Base-by-base conservation (phyloP, 2,888 invertebrate genomes). In the Pyrochroa serraticornis region DNA sequence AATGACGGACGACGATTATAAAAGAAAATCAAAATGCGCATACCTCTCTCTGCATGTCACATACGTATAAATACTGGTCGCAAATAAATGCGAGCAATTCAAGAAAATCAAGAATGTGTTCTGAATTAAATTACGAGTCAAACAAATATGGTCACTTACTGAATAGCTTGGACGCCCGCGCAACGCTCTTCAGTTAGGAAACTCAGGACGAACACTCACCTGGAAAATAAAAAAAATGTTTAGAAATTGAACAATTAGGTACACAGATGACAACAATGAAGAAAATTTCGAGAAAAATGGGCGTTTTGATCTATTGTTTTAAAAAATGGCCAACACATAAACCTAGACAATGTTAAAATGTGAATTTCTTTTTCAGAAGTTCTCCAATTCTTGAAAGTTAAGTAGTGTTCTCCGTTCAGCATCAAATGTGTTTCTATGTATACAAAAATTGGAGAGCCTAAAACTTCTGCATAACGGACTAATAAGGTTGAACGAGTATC, bases 11-110 rank as follows among this genome's bases (percentile, higher is more conserved):
- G 70, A 51, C 62, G 58, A 68, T 61, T 68, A 65, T 66, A 68
- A 63, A 71, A 68, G 70, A 71, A 72, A 75, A 73, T 74, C 74
- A 74, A 73, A 75, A 74, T 71, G 73, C 72, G 70, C 75, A 74
- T 75, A 71, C 71, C 71, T 72, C 69, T 67, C 66, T 69, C 71
- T 71, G 71, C 71, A 73, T 72, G 74, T 73, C 72, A 68, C 70
- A 62, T 62, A 65, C 62, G 62, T 65, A 69, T 70, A 68, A 68
- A 69, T 68, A 62, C 62, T 57, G 53, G 66, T 65, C 51, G 63
- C 66, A 65, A 71, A 71, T 71, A 70, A 65, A 71, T 71, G 69
- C 61, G 58, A 63, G 68, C 70, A 69, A 71, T 71, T 71, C 71
- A 71, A 72, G 70, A 72, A 73, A 71, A 69, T 69, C 69, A 63